phyloP scores from a whole-genome alignment of 1,140 invertebrate genomes.

The Dinoponera quadriceps region DNA sequence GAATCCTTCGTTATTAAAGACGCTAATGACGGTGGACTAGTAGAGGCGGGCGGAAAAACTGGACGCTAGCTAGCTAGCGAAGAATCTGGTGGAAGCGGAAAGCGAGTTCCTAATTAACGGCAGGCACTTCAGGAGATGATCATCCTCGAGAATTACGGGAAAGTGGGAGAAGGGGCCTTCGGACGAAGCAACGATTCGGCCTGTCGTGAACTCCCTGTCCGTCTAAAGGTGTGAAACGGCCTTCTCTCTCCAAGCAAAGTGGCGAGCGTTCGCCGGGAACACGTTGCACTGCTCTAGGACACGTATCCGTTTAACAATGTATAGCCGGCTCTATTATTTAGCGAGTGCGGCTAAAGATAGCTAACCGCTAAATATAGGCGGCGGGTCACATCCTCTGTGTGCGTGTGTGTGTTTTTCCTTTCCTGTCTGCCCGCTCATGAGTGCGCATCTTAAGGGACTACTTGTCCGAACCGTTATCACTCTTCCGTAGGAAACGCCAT shows the following conservation, averaged over 20 bases:
- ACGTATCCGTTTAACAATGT: constrained; percentile 80
- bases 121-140: not conserved
- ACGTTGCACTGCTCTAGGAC: constrained; percentile 77
- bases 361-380: constrained; percentile 80
- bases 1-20: not conserved
- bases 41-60: not conserved
- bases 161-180: not conserved
- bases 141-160: constrained; percentile 8
- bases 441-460: constrained; percentile 36
- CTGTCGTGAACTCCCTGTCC: constrained; percentile 36
- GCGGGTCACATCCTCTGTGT: constrained; percentile 70
- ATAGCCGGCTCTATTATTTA: constrained; percentile 82
- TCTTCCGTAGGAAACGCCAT: constrained; percentile 1
- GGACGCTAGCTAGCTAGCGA: not conserved
- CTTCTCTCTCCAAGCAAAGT: constrained; percentile 53
- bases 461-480: not conserved
- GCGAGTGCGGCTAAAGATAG: constrained; percentile 79
- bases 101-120: constrained; percentile 19
- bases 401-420: constrained; percentile 64
- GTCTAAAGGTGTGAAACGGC: constrained; percentile 61
- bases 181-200: constrained; percentile 51
- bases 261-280: constrained; percentile 53
- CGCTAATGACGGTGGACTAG: not conserved
- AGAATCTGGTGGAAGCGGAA: constrained; percentile 6
- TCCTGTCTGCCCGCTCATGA: constrained; percentile 5